These are phyloP conservation scores for Euplexia lucipara DNA, from an alignment of 2,888 invertebrate species.

Conservation along the genomic window DNA sequence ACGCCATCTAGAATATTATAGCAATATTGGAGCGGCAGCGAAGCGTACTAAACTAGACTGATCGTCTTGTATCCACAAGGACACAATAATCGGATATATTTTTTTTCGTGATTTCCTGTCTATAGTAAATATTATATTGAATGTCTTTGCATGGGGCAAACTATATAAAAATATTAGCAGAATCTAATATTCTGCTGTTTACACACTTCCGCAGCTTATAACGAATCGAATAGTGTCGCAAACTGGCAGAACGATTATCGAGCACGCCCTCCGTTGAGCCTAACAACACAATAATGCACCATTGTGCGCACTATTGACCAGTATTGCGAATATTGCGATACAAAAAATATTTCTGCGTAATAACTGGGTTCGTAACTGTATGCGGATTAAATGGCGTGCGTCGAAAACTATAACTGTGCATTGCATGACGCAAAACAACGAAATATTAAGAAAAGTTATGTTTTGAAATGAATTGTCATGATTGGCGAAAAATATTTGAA, in stretches of 20 bases:
- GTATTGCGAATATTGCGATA: conserved; percentile 43
- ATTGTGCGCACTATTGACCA: conserved; percentile 49
- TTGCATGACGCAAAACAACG: conserved; percentile 49
- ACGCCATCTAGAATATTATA: too few species aligned
- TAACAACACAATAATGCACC: conserved; percentile 39
- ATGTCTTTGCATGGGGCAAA: not conserved
- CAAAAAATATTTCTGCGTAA: conserved; percentile 48
- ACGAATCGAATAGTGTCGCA: conserved; percentile 41
- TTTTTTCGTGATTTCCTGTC: too few species aligned
- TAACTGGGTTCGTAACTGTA: conserved; percentile 41
- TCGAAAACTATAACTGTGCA: conserved; percentile 51
- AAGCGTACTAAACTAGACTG: too few species aligned
- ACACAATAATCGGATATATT: too few species aligned
- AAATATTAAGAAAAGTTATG: conserved; percentile 30
- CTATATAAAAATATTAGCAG: conserved; percentile 39
- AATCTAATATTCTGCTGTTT: conserved; percentile 24
- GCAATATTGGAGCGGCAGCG: too few species aligned
- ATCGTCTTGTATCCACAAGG: too few species aligned
- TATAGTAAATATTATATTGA: too few species aligned
- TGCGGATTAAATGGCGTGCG: conserved; percentile 56
- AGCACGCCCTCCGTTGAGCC: conserved; percentile 30
- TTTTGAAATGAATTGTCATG: conserved; percentile 35
- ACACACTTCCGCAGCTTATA: conserved; percentile 46
- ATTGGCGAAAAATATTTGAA: conserved; percentile 29
- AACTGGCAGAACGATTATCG: conserved; percentile 35